Base-by-base conservation (phyloP, 2,888 invertebrate species). In the Pseudococcus jackbeardsleyi region DNA sequence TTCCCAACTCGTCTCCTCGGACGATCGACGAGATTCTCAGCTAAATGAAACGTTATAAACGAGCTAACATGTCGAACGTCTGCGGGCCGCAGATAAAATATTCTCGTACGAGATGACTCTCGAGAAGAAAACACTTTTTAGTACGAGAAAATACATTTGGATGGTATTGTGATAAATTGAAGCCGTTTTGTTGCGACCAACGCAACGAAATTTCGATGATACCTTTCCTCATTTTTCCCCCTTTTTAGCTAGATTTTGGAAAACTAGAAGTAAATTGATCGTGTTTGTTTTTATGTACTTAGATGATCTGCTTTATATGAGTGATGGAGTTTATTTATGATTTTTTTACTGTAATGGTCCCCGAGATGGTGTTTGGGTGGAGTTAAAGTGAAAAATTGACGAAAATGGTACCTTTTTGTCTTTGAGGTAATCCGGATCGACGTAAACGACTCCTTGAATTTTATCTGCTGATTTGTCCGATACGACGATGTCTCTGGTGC, bases 361-460 rank as follows among this genome's bases (percentile, higher is more conserved):
- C 12, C 9, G 17, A 1, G 17, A 77, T 33, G n/a, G 42, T 26
- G 17, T 33, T 17, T 26, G 15, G 17, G 22, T n/a, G 9, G 9
- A 42, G 77, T 77, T 12, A 12, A 15, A 46, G 19, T 50, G 15
- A 17, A 33, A 33, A 72, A 39, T 33, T 33, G 33, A 26, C 19
- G 39, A 59, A 72, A 72, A 72, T 11, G n/a, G 91, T 90, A 94
- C 94, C 92, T 97, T 97, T 91, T 96, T 95, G 89, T 95, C 95
- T 90, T 95, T 94, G 84, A 96, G 93, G 90, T 95, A 95, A 89
- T 98, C 98, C 0, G 97, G 96, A 91, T 99, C 98, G 64, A 98
- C 95, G 90, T 97, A 94, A 3, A 99, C 94, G 50, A 99, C 98
- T 39, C 98, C 99, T 91, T 97, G 97, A 89, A 97, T 93, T 90